Percentiles rank a stretch among this genome's conserved stretches.
phyloP scores from a whole-genome alignment of 2,888 invertebrate genomes.

The Apamea epomidion region DNA sequence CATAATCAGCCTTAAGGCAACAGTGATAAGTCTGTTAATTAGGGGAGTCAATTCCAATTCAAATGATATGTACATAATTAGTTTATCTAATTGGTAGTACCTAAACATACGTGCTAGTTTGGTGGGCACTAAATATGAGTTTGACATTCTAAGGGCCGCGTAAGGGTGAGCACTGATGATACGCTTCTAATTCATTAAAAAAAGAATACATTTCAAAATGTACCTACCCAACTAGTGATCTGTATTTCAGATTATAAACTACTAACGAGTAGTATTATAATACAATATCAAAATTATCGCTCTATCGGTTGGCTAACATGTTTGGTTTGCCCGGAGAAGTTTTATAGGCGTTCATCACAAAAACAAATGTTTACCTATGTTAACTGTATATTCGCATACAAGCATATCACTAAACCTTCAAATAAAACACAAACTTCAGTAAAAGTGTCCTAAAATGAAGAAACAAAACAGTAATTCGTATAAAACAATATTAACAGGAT shows the following conservation, averaged over 20 bases:
- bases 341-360: not conserved
- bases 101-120: slow-evolving; percentile 26
- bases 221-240: not conserved
- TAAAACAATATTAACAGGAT: not conserved
- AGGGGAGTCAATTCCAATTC: slow-evolving; percentile 1
- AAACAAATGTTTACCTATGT: not conserved
- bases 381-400: not conserved
- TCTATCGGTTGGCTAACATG: not conserved
- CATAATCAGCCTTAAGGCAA: not conserved
- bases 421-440: not conserved
- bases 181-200: not conserved
- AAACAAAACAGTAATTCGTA: not conserved
- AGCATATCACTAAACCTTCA: not conserved
- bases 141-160: slow-evolving; percentile 35
- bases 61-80: slow-evolving; percentile 35
- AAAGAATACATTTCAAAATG: not conserved
- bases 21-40: not conserved
- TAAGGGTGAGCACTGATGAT: not conserved
- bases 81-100: slow-evolving; percentile 13
- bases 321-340: slow-evolving; percentile 7
- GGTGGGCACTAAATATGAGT: slow-evolving; percentile 27
- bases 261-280: not conserved
- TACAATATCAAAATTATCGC: not conserved
- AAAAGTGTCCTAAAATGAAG: not conserved
- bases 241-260: not conserved